Percentiles rank a stretch among this genome's conserved stretches.
Conservation (phyloP, 1,140 invertebrate genomes). For the Heliothis virescens region DNA sequence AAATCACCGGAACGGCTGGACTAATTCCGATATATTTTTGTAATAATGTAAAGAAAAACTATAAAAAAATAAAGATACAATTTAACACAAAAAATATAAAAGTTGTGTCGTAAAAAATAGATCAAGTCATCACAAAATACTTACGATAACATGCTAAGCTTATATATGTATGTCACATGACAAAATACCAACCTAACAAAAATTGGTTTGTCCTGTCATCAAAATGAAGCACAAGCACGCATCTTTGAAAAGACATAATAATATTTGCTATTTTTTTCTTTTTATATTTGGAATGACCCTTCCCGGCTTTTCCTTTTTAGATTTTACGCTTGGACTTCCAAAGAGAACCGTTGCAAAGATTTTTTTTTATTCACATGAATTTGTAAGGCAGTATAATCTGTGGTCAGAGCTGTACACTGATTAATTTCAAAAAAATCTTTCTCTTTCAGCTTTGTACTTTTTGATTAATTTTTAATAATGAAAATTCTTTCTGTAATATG, state of each 20-base stretch:
- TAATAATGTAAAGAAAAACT: too few relatives aligned
- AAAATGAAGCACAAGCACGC: constrained; percentile 2
- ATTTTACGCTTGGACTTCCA: not conserved
- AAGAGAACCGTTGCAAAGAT: not conserved
- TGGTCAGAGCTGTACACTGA: not conserved
- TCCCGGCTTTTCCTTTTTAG: not conserved
- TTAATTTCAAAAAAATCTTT: not conserved
- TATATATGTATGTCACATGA: not conserved
- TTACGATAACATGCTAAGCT: too few relatives aligned
- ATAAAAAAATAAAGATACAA: too few relatives aligned
- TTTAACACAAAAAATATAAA: too few relatives aligned
- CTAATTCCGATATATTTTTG: too few relatives aligned
- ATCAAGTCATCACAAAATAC: not conserved
- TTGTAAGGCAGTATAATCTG: not conserved
- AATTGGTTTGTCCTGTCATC: constrained; percentile 2
- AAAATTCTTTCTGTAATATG: too few relatives aligned
- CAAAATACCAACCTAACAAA: not conserved
- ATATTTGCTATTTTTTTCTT: constrained; percentile 1
- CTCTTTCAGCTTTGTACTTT: not conserved
- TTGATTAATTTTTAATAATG: not conserved
- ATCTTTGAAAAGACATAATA: not conserved
- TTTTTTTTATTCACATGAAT: constrained; percentile 3
- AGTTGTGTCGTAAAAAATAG: too few relatives aligned
- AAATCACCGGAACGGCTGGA: too few relatives aligned
- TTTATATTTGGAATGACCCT: not conserved